Evolutionary conservation across 1,140 invertebrate genomes (phyloP), one percentile per base, ranked within the genome.

Genomic region (Muscidifurax raptorellus): DNA sequence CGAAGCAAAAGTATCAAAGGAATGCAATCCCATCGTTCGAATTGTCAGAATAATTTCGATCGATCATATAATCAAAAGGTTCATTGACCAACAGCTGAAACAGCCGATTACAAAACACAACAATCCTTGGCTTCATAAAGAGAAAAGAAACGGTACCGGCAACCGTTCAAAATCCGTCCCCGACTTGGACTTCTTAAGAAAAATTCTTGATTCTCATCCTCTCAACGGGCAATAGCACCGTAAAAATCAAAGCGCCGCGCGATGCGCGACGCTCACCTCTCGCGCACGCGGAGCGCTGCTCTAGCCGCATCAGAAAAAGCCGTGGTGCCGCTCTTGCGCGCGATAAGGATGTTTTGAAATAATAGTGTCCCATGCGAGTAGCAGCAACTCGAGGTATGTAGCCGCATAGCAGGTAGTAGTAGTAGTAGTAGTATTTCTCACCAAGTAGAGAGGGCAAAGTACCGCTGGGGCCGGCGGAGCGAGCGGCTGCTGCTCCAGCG

Each of bases 381-480:
- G 52, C 52, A 18, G 52, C 18, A n/a, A n/a, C 52, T 59, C 52
- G 52, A 59, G 52, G 52, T 7, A 59, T 22, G 52, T n/a, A n/a
- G 52, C 22, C 52, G 52, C 18, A 59, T 59, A 59, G 52, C 22
- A 59, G 52, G 52, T 59, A 59, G 52, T n/a, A 59, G 52, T 9
- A 59, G 22, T 1, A 52, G 47, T 18, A 52, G 52, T n/a, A 59
- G 52, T 18, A 44, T 7, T 81, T 86, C 89, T 92, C 88, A 92
- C 92, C 92, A 27, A 93, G 89, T 87, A 93, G 89, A 67, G 89
- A 90, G 86, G 89, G 90, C 86, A 90, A 88, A 88, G 86, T 90
- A 25, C 87, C 30, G 90, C 89, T 87, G 79, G 84, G 85, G 86
- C 86, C 32, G 87, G 85, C 67, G 87, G 86, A 85, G 88, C 40